Conservation (phyloP, 2,888 invertebrate species). For the Chrysotoxum bicinctum region DNA sequence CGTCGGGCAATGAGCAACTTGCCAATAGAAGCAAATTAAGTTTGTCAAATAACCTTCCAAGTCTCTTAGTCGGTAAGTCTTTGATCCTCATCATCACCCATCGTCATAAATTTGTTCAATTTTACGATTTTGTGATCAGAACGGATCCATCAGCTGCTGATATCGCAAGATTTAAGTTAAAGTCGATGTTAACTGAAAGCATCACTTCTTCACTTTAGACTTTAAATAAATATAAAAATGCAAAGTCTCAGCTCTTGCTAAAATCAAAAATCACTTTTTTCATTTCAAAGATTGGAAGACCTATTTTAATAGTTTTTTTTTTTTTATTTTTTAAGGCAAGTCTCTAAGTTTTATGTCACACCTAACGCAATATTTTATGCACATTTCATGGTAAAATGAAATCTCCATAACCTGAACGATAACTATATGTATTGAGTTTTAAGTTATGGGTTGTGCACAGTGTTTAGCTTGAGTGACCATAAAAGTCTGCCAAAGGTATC, state of each 20-base stretch:
- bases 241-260: neutral
- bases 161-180: neutral
- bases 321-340: neutral
- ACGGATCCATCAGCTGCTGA: neutral
- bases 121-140: neutral
- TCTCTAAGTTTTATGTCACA: neutral
- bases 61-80: too few relatives aligned
- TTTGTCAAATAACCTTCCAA: too few relatives aligned
- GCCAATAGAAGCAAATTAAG: too few relatives aligned
- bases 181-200: neutral
- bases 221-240: neutral
- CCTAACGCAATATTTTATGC: conserved; percentile 7
- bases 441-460: neutral
- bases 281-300: neutral
- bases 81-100: neutral
- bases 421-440: neutral
- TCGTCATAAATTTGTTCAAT: neutral
- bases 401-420: conserved; percentile 2
- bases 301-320: neutral
- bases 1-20: too few relatives aligned
- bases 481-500: conserved; percentile 2
- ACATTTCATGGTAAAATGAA: neutral
- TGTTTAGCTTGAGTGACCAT: conserved; percentile 9
- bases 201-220: neutral
- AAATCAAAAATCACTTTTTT: neutral